Base-by-base conservation (phyloP, 1,140 invertebrate species). In the Glossosoma conforme region DNA sequence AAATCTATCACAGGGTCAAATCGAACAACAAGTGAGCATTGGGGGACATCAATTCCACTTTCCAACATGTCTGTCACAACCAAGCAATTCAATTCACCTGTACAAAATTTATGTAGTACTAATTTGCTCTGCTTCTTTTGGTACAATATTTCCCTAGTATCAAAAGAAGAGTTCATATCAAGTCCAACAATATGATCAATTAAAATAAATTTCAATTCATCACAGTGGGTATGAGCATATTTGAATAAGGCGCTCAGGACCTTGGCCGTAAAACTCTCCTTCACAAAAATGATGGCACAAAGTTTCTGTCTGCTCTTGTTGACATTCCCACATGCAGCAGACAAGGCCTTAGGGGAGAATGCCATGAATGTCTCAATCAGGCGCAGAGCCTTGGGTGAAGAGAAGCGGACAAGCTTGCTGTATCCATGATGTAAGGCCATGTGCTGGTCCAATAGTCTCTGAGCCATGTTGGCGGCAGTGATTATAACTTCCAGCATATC, bases 11-110 rank as follows among this genome's bases (percentile, higher is more conserved):
- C 80, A 9, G 72, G 65, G 65, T 91, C 86, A 68, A 87, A 87
- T 22, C 82, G 76, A 14, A 91, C 67, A 0, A 93, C 84, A 30
- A 89, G 70, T 61, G 88, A 86, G 66, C 90, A 93, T 32, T 80
- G 78, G 15, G 85, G 86, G 20, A 93, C 76, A 72, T 93, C 89
- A 49, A 91, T 80, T 3, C 90, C 89, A 73, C 92, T 89, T 70
- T 93, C 89, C 15, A 93, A 67, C 0, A 91, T 82, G 61, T 79
- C 81, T 5, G 93, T 94, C 11, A 89, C 80, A 33, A 94, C 72
- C 3, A 96, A 60, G 17, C 92, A 75, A 66, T 97, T 97, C 0
- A 79, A 67, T 22, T 72, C 64, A 10, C 81, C 81, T 59, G 47
- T 66, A n/a, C n/a, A n/a, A n/a, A n/a, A n/a, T n/a, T n/a, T n/a